Conservation (phyloP, 2,888 invertebrate species). For the Melanostoma mellinum region DNA sequence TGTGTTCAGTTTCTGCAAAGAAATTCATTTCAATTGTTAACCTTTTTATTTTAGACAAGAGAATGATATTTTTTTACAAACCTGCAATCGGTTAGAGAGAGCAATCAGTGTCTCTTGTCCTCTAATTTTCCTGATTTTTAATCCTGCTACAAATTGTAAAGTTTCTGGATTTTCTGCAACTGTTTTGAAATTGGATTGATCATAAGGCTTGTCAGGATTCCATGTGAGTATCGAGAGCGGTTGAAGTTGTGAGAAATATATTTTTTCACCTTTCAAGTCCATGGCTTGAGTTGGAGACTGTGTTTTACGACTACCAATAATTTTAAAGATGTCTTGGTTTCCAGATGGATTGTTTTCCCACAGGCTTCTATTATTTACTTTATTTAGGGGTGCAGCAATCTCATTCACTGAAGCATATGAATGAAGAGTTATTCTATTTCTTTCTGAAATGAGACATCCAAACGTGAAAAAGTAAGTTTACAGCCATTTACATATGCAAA, state of each 20-base stretch:
- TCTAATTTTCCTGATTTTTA: constrained; percentile 85
- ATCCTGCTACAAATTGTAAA: constrained; percentile 87
- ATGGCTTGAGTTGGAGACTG: constrained; percentile 88
- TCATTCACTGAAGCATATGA: constrained; percentile 37
- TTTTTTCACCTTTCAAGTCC: constrained; percentile 62
- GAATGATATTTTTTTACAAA: constrained; percentile 13
- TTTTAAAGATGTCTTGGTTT: constrained; percentile 82
- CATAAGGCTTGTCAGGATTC: constrained; percentile 85
- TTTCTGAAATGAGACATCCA: constrained; percentile 12
- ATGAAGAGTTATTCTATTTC: constrained; percentile 33
- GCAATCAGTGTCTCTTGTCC: constrained; percentile 85
- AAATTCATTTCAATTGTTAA: not conserved
- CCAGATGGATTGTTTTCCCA: constrained; percentile 81
- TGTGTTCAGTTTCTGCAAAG: constrained; percentile 39
- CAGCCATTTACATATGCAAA: too few relatives aligned
- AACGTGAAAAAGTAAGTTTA: not conserved
- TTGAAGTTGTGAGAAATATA: constrained; percentile 84
- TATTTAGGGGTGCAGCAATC: constrained; percentile 5
- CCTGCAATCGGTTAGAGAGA: constrained; percentile 86
- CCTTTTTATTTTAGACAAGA: not conserved
- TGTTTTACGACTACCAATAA: constrained; percentile 83
- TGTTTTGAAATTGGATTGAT: constrained; percentile 83
- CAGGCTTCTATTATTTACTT: constrained; percentile 64
- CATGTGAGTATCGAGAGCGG: constrained; percentile 87
- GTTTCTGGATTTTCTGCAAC: constrained; percentile 83